These are phyloP conservation scores for Chrysina gloriosa DNA, from an alignment of 2,888 invertebrate genomes.

Conservation along the genomic window DNA sequence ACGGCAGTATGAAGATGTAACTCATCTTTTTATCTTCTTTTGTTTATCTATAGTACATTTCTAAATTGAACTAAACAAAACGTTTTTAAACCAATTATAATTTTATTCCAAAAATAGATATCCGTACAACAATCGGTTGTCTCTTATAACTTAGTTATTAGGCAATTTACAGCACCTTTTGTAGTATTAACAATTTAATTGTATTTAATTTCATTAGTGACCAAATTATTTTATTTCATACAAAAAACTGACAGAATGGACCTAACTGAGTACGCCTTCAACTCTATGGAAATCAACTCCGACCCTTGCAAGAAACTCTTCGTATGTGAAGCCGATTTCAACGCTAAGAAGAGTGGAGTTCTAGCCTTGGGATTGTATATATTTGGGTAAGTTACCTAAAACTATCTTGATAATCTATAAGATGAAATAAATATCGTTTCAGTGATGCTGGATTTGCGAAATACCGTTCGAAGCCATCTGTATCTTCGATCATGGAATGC, in stretches of 20 bases:
- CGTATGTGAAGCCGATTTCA: slow-evolving; percentile 67
- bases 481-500: slow-evolving; percentile 48
- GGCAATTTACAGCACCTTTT: background rate
- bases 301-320: slow-evolving; percentile 66
- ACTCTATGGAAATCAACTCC: slow-evolving; percentile 57
- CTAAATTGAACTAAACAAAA: too few species aligned
- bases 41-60: too few species aligned
- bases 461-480: slow-evolving; percentile 48
- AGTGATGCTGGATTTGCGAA: slow-evolving; percentile 51
- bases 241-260: slow-evolving; percentile 53
- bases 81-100: too few species aligned
- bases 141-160: background rate
- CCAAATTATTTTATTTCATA: background rate
- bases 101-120: too few species aligned
- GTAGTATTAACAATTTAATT: too few species aligned
- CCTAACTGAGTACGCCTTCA: slow-evolving; percentile 57
- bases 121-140: too few species aligned
- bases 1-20: too few species aligned
- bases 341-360: slow-evolving; percentile 60
- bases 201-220: too few species aligned
- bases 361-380: slow-evolving; percentile 50
- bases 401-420: background rate
- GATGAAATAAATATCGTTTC: slow-evolving; percentile 39
- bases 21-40: too few species aligned
- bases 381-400: slow-evolving; percentile 48